Conservation (phyloP, 30 jellyfish, hydroid and myxozoan genomes). For the Aurelia sp. region DNA sequence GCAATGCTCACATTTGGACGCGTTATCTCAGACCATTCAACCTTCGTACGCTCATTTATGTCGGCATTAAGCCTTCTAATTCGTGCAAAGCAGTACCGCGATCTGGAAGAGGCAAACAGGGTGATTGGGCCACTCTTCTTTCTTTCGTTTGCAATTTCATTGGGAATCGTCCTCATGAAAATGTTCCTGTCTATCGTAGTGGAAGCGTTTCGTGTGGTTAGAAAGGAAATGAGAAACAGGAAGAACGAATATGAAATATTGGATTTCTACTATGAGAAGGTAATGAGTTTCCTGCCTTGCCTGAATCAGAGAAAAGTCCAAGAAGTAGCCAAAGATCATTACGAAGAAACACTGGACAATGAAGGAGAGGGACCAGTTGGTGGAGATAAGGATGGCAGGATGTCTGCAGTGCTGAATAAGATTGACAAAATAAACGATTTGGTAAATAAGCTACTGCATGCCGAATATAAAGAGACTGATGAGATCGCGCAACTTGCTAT, state of each 20-base stretch:
- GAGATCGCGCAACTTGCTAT: slow-evolving; percentile 9
- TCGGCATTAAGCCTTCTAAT: slow-evolving; percentile 68
- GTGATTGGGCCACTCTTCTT: slow-evolving; percentile 73
- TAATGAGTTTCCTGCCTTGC: slow-evolving; percentile 51
- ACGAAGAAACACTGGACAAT: background rate
- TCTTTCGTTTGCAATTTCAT: slow-evolving; percentile 17
- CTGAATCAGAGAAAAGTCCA: background rate
- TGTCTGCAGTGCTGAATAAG: slow-evolving; percentile 15
- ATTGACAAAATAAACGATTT: slow-evolving; percentile 31
- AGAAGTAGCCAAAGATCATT: background rate
- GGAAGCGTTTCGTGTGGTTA: slow-evolving; percentile 73
- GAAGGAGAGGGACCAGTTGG: background rate
- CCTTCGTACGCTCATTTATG: slow-evolving; percentile 29
- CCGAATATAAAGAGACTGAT: slow-evolving; percentile 29
- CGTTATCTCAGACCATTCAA: slow-evolving; percentile 16
- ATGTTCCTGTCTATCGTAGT: slow-evolving; percentile 72
- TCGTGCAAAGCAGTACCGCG: slow-evolving; percentile 45
- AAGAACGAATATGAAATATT: slow-evolving; percentile 70
- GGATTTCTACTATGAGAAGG: slow-evolving; percentile 37
- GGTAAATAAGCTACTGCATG: slow-evolving; percentile 3
- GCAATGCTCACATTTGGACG: slow-evolving; percentile 60
- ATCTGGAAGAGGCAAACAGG: slow-evolving; percentile 41
- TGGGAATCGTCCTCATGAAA: slow-evolving; percentile 66
- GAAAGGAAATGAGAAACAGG: slow-evolving; percentile 27
- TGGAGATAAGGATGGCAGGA: too few species aligned